Evolutionary conservation across 2,888 invertebrate species (phyloP), one percentile per base, ranked within the genome.

Genomic region (Drosophila nigricruria): DNA sequence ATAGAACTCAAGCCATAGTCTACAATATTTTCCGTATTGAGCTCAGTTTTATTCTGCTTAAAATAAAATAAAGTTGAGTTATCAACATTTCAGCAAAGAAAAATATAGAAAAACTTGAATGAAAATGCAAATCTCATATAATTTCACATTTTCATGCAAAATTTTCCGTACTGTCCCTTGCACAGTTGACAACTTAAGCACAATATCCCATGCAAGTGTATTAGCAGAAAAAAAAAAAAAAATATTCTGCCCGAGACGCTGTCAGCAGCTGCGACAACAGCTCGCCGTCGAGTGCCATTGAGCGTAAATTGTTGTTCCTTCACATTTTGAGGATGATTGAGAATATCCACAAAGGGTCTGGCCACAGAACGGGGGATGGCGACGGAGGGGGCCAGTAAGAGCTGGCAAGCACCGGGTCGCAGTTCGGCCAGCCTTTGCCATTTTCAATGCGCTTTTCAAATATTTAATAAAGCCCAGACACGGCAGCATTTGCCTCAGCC

Each of bases 231-330:
- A 12, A 36, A 20, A 16, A 16, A 25, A 43, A 32, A 59, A 60
- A 30, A n/a, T 10, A 38, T 53, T 5, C 38, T 14, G 40, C 47
- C 71, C 49, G 61, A 62, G 76, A 50, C 58, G 30, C 49, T 60
- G 59, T 38, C 73, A 61, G 74, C 75, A 73, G 77, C 79, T 74
- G 70, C 59, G 79, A 70, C 78, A 81, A 79, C 82, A 84, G 82
- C 73, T 74, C 71, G 77, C 72, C 86, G 72, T 89, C 76, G 84
- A 91, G 91, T 90, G 90, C 77, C 91, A 89, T 91, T 91, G 90
- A 91, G 88, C 86, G 81, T 81, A 91, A 91, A 90, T 91, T 91
- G 92, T 91, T 91, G 89, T 91, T 91, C 72, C 84, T 87, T 86
- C 81, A 86, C 87, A 81, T 85, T 88, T 88, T 81, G 84, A 91